Percentiles rank a stretch among this genome's conserved stretches.
Conservation (phyloP, 2,797 vertebrate genomes). For the Sebastes nivosus region DNA sequence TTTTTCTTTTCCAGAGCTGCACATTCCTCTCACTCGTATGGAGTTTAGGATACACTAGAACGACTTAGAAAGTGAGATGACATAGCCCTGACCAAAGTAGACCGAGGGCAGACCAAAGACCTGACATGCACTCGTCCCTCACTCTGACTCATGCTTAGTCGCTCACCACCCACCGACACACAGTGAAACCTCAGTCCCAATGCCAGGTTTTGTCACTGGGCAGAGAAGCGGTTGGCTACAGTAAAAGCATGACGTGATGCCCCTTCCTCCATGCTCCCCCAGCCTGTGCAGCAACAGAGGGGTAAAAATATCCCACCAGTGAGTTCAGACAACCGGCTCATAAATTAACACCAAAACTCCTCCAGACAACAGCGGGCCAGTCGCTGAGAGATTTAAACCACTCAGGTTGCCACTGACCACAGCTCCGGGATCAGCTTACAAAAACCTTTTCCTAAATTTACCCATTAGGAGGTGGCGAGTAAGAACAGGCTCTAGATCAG, state of each 20-base stretch:
- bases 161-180: conserved; percentile 78
- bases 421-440: conserved; percentile 73
- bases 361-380: conserved; percentile 78
- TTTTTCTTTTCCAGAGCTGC: conserved; percentile 24
- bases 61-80: conserved; percentile 56
- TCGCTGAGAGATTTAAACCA: conserved; percentile 79
- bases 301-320: conserved; percentile 84
- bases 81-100: conserved; percentile 55
- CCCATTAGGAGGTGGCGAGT: conserved; percentile 70
- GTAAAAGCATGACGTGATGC: conserved; percentile 83
- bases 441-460: conserved; percentile 77
- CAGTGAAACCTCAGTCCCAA: conserved; percentile 82
- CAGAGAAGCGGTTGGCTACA: conserved; percentile 79
- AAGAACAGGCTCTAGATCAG: conserved; percentile 57
- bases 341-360: conserved; percentile 83
- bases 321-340: conserved; percentile 81
- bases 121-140: conserved; percentile 78
- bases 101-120: conserved; percentile 71
- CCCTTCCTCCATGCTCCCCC: conserved; percentile 77
- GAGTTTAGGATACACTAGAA: conserved; percentile 32
- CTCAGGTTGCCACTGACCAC: conserved; percentile 75
- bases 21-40: conserved; percentile 26
- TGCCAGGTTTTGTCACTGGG: conserved; percentile 83
- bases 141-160: conserved; percentile 81
- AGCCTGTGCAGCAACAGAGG: conserved; percentile 84